A percentile compares a stretch with the other conserved stretches of the same genome.
Evolutionary conservation across 2,797 vertebrate species (phyloP).

Genomic region (Setipinna tenuifilis): DNA sequence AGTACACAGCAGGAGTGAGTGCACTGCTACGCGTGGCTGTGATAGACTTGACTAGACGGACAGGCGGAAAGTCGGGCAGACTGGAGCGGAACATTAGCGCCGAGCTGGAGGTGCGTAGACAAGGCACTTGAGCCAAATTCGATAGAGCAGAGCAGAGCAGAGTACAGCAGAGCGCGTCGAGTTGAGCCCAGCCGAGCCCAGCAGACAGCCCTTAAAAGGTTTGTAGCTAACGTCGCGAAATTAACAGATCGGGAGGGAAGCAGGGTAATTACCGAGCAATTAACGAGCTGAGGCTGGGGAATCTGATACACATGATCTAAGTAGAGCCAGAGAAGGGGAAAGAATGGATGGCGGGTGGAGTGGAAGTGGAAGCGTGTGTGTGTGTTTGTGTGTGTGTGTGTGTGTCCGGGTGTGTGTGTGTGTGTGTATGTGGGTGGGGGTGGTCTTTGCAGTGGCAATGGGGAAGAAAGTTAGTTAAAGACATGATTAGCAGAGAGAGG

Average conservation of each 20-base stretch:
- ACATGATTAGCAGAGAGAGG: neutral
- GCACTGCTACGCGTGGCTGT: neutral
- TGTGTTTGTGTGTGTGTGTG: too few relatives aligned
- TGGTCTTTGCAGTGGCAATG: too few relatives aligned
- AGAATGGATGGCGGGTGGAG: neutral
- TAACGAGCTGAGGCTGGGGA: constrained; percentile 53
- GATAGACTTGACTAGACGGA: constrained; percentile 16
- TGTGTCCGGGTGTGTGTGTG: too few relatives aligned
- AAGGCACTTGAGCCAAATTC: constrained; percentile 61
- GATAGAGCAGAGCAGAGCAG: constrained; percentile 46
- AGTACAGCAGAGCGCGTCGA: neutral
- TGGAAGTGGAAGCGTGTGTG: neutral
- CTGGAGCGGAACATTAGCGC: constrained; percentile 39
- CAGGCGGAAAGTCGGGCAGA: constrained; percentile 37
- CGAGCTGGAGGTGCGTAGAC: constrained; percentile 36
- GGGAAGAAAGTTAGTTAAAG: neutral
- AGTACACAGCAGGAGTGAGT: neutral
- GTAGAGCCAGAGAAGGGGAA: constrained; percentile 26
- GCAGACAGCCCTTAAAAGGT: constrained; percentile 54
- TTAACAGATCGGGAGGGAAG: constrained; percentile 57
- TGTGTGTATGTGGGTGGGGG: too few relatives aligned
- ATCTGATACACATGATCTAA: constrained; percentile 56
- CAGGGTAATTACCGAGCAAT: constrained; percentile 59
- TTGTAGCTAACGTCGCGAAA: constrained; percentile 53
- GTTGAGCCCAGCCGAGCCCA: neutral